Evolutionary conservation across 2,888 invertebrate species (phyloP), one percentile per base, ranked within the genome.

Genomic region (Galerucella pusilla): DNA sequence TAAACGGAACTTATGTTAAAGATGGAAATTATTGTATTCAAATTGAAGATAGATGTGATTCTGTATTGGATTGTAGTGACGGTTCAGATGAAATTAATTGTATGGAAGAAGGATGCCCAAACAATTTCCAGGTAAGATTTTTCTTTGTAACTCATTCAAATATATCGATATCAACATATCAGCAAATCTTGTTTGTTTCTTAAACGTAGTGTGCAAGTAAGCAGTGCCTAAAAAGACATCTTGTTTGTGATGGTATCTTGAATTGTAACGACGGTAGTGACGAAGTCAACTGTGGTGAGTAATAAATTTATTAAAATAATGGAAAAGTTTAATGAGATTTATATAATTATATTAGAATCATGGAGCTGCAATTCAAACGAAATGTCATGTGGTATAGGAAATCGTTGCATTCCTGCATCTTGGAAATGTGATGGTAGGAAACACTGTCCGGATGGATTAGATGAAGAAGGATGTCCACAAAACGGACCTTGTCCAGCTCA

Each of bases 231-330:
- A 90, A 89, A 79, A 85, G 91, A 68, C 88, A 91, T 80, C 85
- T 91, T 12, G 91, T 92, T 0, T 92, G 92, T 81, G 91, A 92
- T 84, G 91, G 90, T 20, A 91, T 91, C 71, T 84, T 88, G 6
- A 91, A 92, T 79, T 92, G 92, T 81, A 88, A 89, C 65, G 92
- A 92, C 82, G 90, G 90, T 49, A 90, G 89, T 77, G 92, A 92
- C 82, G 92, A 92, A 86, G 81, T 84, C 10, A 86, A 88, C 74
- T 92, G 92, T 83, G 87, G 90, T 89, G 86, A 86, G 87, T 86
- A 64, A 45, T 7, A 20, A 46, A 7, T 42, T 42, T 42, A 42
- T 42, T 1, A 59, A 16, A 59, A 59, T 20, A 10, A 16, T 9
- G 16, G 42, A 12, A 45, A 65, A 11, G 10, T 45, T 16, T 0